Evolutionary conservation across 2,797 vertebrate species (phyloP).

Genomic region (Dryobates pubescens): DNA sequence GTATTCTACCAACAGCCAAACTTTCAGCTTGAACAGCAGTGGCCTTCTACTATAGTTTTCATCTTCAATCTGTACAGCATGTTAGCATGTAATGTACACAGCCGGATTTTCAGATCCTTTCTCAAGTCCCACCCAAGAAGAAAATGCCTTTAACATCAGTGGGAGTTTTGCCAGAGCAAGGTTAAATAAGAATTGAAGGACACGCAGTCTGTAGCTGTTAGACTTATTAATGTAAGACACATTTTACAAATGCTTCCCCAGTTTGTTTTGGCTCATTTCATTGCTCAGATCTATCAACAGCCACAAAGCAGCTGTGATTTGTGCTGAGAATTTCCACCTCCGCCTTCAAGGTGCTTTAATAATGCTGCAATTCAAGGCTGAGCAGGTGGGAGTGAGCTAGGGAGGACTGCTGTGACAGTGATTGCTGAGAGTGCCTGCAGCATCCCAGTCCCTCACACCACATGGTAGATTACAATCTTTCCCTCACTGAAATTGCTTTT

Average conservation of each 20-base stretch:
- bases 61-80: not conserved
- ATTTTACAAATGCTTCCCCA: conserved; percentile 23
- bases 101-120: not conserved
- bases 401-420: conserved; percentile 52
- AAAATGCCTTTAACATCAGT: conserved; percentile 5
- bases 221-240: not conserved
- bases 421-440: conserved; percentile 60
- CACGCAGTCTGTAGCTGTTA: not conserved
- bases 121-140: not conserved
- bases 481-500: conserved; percentile 71
- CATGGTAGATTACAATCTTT: conserved; percentile 59
- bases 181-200: conserved; percentile 16
- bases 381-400: conserved; percentile 19
- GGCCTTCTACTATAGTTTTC: not conserved
- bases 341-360: conserved; percentile 55
- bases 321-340: conserved; percentile 18
- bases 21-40: not conserved
- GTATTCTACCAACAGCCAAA: not conserved
- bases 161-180: conserved; percentile 17
- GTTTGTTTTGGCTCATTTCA: conserved; percentile 25
- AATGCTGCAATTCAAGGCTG: conserved; percentile 5
- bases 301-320: not conserved
- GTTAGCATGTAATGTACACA: not conserved
- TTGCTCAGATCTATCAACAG: conserved; percentile 7
- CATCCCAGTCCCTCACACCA: conserved; percentile 42